Base-by-base conservation (phyloP, 1,140 invertebrate genomes). In the Tetragonula clypearis region DNA sequence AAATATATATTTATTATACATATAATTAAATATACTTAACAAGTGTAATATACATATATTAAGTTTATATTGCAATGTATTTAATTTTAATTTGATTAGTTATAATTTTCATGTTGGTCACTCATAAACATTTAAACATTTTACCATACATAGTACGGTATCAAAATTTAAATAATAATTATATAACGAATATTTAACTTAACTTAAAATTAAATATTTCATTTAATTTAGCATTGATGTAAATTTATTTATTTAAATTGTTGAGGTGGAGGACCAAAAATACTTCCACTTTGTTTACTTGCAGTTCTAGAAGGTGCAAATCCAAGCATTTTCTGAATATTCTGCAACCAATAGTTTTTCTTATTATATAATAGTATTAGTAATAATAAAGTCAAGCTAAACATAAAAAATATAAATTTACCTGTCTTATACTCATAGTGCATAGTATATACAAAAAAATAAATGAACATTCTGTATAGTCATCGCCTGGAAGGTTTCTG, bases 381-480 rank as follows among this genome's bases (percentile, higher is more conserved):
- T 68, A 30, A 30, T 12, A 30, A 53, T 23, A 62, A 11, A 81
- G 53, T 69, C 11, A 35, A 14, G 49, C 11, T 0, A 71, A 41
- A 72, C 15, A 35, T 55, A 1, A 56, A 79, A 71, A 19, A 15
- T 0, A 66, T 49, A 1, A 60, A 72, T 82, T 94, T 95, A 97
- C 97, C 95, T 98, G 98, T 96, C 98, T 96, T 86, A 99, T 99
- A 56, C 98, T 99, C 99, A 99, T 99, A 23, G 99, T 99, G 94
- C 99, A 99, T 21, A 99, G 95, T 93, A 99, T 99, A 93, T 99
- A 99, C 9, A 99, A 96, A 94, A 99, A 99, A 89, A 99, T 99
- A 93, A 99, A 99, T 11, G 98, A 99, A 93, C 99, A 99, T 93
- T 99, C 99, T n/a, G 98, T 99, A 91, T 98, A 99, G 95, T 99